Evolutionary conservation across 53 echinoderm and acorn worm species (phyloP), one percentile per base, ranked within the genome.

Genomic region (Henricia sp.): DNA sequence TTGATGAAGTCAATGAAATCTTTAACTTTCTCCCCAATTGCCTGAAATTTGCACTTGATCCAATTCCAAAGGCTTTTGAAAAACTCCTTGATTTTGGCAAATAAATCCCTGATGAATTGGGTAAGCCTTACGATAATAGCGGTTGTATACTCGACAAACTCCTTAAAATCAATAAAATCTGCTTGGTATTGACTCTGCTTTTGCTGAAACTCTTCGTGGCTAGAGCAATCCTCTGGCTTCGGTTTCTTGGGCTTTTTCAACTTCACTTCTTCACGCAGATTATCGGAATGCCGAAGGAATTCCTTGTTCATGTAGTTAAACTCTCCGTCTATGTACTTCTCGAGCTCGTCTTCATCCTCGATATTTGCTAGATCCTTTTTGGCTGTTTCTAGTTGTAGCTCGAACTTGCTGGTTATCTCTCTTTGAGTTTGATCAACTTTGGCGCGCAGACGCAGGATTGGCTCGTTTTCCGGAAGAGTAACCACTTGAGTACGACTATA

Each of bases 1-100:
- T 75, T 75, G 13, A 75, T 40, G 58, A 38, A 57, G 5, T 58
- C 1, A 58, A 75, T 39, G 24, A 75, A 75, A 1, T 57, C 75
- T 4, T 40, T 41, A 26, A 75, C 58, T 56, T 58, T 57, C 42
- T 14, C 1, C 0, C 21, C 57, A 75, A 75, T 43, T 10, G 23
- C 58, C 40, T 75, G 26, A 24, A 56, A 56, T 38, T 75, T 75
- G 58, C 75, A 57, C 57, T 75, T 75, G 42, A 75, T 43, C 75
- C 75, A 75, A 19, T 40, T 21, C 75, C 56, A 75, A 13, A 75
- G 40, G 58, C 75, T 75, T 12, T 3, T 55, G 55, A 75, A 75
- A 41, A 75, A 75, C 14, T 75, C 56, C 57, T 41, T 75, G 57
- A 75, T 57, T 75, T 75, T 56, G 26, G 19, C 1, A 40, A 75